Evolutionary conservation across 2,888 invertebrate species (phyloP).

Genomic region (Aleiodes alternator): DNA sequence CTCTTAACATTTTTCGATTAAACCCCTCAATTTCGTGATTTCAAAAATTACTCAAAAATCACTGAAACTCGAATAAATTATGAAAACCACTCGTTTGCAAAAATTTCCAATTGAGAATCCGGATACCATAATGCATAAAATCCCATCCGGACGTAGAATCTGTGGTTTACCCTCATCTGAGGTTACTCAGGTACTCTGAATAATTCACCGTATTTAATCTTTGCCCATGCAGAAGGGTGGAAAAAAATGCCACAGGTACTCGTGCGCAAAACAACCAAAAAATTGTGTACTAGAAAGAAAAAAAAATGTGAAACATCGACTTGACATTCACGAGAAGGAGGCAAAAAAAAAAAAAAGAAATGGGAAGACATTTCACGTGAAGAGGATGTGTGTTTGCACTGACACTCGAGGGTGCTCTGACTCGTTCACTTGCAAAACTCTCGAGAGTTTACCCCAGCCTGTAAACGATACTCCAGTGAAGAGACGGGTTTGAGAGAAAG

Average conservation of each 20-base stretch:
- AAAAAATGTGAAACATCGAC: not conserved
- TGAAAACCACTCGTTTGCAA: not conserved
- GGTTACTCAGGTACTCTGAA: slow-evolving; percentile 9
- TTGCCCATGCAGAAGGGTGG: not conserved
- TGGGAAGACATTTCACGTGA: not conserved
- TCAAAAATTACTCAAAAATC: too few species aligned
- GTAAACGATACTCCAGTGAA: slow-evolving; percentile 30
- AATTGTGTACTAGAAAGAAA: not conserved
- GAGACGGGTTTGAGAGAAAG: slow-evolving; percentile 27
- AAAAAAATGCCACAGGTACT: not conserved
- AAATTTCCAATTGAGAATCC: not conserved
- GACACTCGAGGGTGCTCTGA: slow-evolving; percentile 19
- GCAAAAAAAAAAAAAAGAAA: slow-evolving; percentile 3
- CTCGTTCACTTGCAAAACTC: slow-evolving; percentile 15
- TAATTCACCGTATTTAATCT: slow-evolving; percentile 23
- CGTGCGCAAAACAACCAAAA: not conserved
- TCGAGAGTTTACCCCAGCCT: slow-evolving; percentile 33
- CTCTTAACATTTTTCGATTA: too few species aligned
- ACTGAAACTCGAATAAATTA: not conserved
- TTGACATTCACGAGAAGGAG: too few species aligned
- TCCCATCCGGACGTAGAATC: slow-evolving; percentile 24
- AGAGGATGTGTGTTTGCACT: slow-evolving; percentile 13
- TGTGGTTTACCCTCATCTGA: slow-evolving; percentile 34
- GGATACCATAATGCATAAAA: slow-evolving; percentile 12
- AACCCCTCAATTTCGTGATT: too few species aligned